Base-by-base conservation (phyloP, 2,888 invertebrate genomes). In the Nemoura dubitans region DNA sequence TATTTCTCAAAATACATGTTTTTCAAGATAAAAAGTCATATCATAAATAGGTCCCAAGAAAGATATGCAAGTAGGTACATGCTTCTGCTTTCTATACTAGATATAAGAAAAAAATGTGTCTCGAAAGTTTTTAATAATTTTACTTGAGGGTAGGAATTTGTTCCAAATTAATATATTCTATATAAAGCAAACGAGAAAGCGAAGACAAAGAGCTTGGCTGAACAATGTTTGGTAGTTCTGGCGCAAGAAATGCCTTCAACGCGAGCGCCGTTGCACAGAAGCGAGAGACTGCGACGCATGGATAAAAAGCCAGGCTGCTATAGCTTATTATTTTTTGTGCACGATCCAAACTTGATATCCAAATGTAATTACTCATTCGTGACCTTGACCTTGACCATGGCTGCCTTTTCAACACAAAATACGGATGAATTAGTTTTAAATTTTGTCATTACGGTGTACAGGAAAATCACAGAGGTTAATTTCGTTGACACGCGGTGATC, bases 21-120 rank as follows among this genome's bases (percentile, higher is more conserved):
- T 59, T 26, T 78, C 25, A 78, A 78, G 78, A 59, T 59, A 59
- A 59, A 59, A 59, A 59, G 59, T 59, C 59, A 59, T n/a, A n/a
- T n/a, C 59, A 59, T 59, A 59, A 59, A 59, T 59, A 59, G 59
- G 59, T 59, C 59, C 59, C 59, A 59, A 59, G 59, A 59, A 59
- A 59, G 59, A 59, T 1, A n/a, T n/a, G n/a, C n/a, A 59, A 59
- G 59, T 59, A 59, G 59, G 10, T 59, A 59, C 21, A 59, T 36
- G 14, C 59, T 59, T 36, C 6, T 59, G 59, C 21, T 21, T 21
- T 21, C 16, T 59, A 59, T 59, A 21, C 1, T 21, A 2, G 1
- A 21, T 2, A 59, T 16, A 59, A 21, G 14, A 59, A 16, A 59
- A 59, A 1, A 59, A 59, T 59, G 3, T 59, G 59, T 3, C 59